A percentile compares a stretch with the other conserved stretches of the same genome.
Evolutionary conservation across 2,888 invertebrate species (phyloP).

Genomic region (Cybosia mesomella): DNA sequence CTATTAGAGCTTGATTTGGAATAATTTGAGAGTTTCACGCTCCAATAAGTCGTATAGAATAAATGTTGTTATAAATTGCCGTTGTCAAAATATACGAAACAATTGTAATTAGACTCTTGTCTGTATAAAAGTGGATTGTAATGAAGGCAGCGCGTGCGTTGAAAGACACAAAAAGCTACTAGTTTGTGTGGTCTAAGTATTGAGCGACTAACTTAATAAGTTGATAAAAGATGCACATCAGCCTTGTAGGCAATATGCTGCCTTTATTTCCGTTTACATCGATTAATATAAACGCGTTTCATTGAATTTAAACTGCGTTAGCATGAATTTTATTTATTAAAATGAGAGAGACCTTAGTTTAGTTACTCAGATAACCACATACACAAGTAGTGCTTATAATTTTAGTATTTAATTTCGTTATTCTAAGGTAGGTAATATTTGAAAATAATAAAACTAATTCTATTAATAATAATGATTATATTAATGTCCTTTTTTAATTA

Average conservation of each 20-base stretch:
- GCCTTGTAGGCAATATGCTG: not conserved
- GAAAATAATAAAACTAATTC: too few relatives aligned
- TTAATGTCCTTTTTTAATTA: too few relatives aligned
- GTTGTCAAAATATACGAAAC: conserved; percentile 84
- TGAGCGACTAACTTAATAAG: conserved; percentile 25
- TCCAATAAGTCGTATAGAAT: conserved; percentile 66
- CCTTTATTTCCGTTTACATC: too few relatives aligned
- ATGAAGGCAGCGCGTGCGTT: conserved; percentile 79
- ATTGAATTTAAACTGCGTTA: too few relatives aligned
- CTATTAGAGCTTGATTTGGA: conserved; percentile 55
- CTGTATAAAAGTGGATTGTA: conserved; percentile 76
- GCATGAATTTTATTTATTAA: too few relatives aligned
- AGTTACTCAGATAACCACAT: too few relatives aligned
- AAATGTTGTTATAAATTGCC: conserved; percentile 79
- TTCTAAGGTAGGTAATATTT: too few relatives aligned
- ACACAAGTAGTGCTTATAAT: too few relatives aligned
- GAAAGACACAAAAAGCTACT: conserved; percentile 78
- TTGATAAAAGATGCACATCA: not conserved
- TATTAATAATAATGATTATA: too few relatives aligned
- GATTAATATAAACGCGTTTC: too few relatives aligned
- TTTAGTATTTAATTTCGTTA: too few relatives aligned
- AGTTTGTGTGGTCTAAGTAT: conserved; percentile 64
- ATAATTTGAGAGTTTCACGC: conserved; percentile 64
- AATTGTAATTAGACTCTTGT: conserved; percentile 84
- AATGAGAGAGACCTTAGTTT: too few relatives aligned